These are phyloP conservation scores for Mastomys natalensis DNA, from an alignment of 2,113 vertebrate species.

Conservation along the genomic window DNA sequence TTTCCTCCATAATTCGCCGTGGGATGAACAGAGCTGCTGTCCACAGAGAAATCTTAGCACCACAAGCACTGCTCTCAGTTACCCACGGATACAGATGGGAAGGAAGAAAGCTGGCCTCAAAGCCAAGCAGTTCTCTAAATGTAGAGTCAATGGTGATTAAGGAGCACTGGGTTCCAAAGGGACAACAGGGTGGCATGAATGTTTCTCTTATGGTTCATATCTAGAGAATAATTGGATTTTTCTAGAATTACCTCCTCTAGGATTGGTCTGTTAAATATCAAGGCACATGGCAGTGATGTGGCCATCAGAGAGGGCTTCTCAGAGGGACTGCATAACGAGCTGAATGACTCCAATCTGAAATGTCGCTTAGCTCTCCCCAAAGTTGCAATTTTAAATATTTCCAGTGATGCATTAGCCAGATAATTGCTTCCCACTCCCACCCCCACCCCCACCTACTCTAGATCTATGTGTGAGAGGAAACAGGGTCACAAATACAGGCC, in stretches of 20 bases:
- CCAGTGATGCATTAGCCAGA: neutral
- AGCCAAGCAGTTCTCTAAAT: neutral
- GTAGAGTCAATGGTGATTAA: accelerated
- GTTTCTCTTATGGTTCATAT: neutral
- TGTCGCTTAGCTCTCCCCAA: neutral
- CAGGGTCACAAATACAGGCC: neutral
- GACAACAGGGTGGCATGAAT: neutral
- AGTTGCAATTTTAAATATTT: neutral
- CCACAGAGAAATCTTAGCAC: neutral
- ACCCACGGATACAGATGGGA: neutral
- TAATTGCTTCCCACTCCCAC: neutral
- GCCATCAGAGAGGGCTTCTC: neutral
- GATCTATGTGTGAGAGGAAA: neutral
- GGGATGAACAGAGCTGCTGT: neutral
- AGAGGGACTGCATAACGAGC: neutral
- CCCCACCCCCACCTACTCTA: neutral
- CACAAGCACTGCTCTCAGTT: neutral
- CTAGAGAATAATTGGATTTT: conserved; percentile 1
- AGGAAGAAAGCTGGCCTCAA: conserved; percentile 15
- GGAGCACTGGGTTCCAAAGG: neutral
- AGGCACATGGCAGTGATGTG: neutral
- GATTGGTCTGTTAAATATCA: neutral
- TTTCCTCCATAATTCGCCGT: neutral
- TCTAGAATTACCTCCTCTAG: conserved; percentile 3
- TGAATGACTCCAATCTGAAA: neutral